Base-by-base conservation (phyloP, 2,888 invertebrate genomes). In the Brachypterus glaber region DNA sequence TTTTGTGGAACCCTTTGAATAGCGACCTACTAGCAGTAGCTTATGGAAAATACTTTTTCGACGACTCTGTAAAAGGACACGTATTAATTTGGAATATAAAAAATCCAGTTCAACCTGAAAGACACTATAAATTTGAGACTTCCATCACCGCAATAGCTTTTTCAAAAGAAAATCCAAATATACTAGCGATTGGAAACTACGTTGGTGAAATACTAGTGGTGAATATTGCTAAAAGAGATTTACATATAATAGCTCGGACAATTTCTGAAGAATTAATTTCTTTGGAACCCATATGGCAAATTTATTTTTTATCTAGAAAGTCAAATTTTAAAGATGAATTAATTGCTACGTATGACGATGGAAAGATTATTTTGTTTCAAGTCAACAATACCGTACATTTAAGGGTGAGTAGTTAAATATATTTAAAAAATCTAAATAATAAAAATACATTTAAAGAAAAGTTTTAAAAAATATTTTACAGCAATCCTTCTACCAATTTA, bases 61-160 rank as follows among this genome's bases (percentile, higher is more conserved):
- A 69, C 1, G 73, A 76, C 17, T 61, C 64, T 0, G 64, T 64
- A n/a, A 60, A 61, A 1, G 88, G 89, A 0, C 54, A 79, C 24
- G 71, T 88, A 1, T 73, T 79, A 48, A 62, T 87, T 39, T 89
- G 89, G 89, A 83, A 79, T 52, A 78, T 80, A 1, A 82, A 89
- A 62, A 88, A 87, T 60, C 86, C 86, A 0, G 73, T 74, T 9
- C 76, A 79, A 54, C 87, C 87, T 0, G 87, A 86, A 58, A 70
- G 82, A 43, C 55, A 70, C 4, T 85, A 79, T 52, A 51, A 62
- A 3, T 85, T 83, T 52, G 55, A 68, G 0, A 66, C 72, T 31
- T 74, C 83, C 0, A 73, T 86, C 0, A 80, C 83, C 0, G 70
- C 78, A 1, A 61, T 87, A 0, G 71, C 76, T 27, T 89, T 89